Evolutionary conservation across 2,113 vertebrate species (phyloP), one percentile per base, ranked within the genome.

Genomic region (Silurus meridionalis): DNA sequence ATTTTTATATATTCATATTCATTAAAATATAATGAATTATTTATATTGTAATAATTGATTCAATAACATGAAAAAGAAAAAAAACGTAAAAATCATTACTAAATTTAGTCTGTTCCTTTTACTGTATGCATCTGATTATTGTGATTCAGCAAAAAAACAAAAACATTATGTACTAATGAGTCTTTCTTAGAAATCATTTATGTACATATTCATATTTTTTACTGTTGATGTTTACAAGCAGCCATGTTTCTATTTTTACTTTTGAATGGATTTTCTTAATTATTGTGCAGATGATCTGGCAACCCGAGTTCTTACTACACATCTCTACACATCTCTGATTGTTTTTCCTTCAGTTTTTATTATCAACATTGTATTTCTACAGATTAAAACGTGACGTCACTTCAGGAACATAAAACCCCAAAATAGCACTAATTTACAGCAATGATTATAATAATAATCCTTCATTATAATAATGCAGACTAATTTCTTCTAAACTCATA

Each of bases 341-440:
- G 37, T 37, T 37, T 37, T 37, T 37, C 37, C 85, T 93, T 90
- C 85, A 84, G 91, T 94, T 96, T 37, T 96, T 96, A 95, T 95
- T 95, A 94, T 92, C 91, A 95, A 95, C 92, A 93, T 89, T 90
- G 92, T 94, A 93, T 91, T 90, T 92, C 91, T 92, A 95, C 93
- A 93, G 91, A 89, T 91, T 87, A 92, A 95, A 94, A 93, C 92
- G 92, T 89, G 90, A 95, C 91, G 92, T 92, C 88, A 91, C 88
- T 87, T 84, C 80, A 80, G 85, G 92, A 93, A 88, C 86, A 89
- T 89, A 91, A 90, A 93, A 94, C 90, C 85, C 92, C 94, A 91
- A 92, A 90, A 92, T 88, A 82, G 89, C 92, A 88, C 89, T 89
- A 92, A 94, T 94, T 90, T 69, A 84, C 91, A 95, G 92, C 92